These are phyloP conservation scores for Bambusicola thoracicus DNA, from an alignment of 2,113 vertebrate genomes.

Conservation along the genomic window DNA sequence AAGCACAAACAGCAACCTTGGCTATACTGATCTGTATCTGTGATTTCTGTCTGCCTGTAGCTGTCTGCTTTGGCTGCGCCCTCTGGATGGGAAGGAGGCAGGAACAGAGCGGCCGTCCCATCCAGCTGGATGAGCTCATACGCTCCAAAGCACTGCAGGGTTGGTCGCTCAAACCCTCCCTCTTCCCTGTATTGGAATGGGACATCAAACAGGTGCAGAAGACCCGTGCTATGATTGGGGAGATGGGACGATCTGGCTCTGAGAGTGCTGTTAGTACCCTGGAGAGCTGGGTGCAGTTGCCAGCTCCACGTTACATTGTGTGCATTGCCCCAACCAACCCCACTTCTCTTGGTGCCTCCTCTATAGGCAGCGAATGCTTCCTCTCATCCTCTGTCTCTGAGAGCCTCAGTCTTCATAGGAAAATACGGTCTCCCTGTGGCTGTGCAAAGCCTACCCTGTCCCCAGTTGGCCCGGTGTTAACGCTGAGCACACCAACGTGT, in stretches of 20 bases:
- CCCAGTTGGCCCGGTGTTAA: background rate
- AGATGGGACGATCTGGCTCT: background rate
- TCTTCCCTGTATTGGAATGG: background rate
- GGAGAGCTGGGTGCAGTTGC: background rate
- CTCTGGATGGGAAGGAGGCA: background rate
- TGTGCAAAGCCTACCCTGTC: background rate
- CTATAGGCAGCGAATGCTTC: background rate
- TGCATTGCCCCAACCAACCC: fast-evolving
- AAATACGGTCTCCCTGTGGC: background rate
- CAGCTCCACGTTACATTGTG: background rate
- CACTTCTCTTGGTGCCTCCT: background rate
- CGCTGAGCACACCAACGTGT: background rate
- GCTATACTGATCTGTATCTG: background rate
- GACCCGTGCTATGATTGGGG: background rate
- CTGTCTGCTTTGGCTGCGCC: background rate
- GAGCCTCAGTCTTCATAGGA: background rate
- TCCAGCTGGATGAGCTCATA: background rate
- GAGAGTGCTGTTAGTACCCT: background rate
- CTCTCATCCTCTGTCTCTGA: background rate
- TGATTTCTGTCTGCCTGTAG: background rate
- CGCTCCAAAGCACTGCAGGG: background rate
- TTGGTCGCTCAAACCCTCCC: background rate
- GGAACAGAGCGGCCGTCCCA: background rate
- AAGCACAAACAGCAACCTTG: background rate
- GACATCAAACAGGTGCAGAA: background rate